These are phyloP conservation scores for Corythaeola cristata DNA, from an alignment of 2,113 vertebrate genomes.

Conservation along the genomic window DNA sequence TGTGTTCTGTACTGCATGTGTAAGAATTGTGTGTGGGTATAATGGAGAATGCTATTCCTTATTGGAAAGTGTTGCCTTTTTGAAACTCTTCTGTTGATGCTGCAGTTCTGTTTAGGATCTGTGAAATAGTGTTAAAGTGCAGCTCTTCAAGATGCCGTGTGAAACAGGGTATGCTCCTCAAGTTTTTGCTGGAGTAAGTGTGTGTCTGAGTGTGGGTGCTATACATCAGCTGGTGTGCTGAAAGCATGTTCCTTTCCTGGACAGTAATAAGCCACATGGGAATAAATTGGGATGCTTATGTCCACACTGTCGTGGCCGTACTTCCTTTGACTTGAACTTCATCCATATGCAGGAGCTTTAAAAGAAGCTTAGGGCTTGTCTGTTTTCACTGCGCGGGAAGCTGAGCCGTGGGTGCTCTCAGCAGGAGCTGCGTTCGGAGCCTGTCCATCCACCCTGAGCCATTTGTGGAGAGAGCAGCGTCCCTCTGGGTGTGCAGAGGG, in stretches of 20 bases:
- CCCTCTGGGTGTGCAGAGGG: neutral
- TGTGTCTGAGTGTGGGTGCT: neutral
- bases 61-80: neutral
- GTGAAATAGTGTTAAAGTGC: neutral
- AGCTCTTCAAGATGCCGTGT: neutral
- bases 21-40: neutral
- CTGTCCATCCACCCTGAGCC: neutral
- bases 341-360: neutral
- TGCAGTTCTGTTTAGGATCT: neutral
- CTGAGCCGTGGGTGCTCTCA: neutral
- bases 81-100: neutral
- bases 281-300: neutral
- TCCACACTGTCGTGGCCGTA: neutral
- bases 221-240: neutral
- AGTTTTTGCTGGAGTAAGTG: neutral
- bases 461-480: neutral
- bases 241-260: neutral
- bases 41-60: neutral
- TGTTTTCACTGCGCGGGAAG: neutral
- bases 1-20: neutral
- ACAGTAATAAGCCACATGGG: neutral
- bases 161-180: neutral
- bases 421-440: neutral
- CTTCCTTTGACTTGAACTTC: slow-evolving; percentile 4
- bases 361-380: neutral